A percentile compares a stretch with the other conserved stretches of the same genome.
These are phyloP conservation scores for Zosterops lateralis DNA, from an alignment of 2,113 vertebrate genomes.

Conservation along the genomic window DNA sequence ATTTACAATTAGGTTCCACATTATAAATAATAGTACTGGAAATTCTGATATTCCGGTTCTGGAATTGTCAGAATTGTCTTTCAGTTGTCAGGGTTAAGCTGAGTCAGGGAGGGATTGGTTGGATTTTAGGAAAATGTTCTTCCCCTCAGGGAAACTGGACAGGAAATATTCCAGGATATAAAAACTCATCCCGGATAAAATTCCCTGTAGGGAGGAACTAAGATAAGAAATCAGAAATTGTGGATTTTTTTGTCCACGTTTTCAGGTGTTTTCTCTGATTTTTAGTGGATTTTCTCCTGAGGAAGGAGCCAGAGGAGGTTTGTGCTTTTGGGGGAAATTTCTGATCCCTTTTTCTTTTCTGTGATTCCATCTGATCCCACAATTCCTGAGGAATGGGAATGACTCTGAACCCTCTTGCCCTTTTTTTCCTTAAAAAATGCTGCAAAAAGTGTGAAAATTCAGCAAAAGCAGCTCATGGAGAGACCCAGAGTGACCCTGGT, in stretches of 20 bases:
- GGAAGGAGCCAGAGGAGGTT: background rate
- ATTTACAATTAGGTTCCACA: background rate
- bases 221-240: background rate
- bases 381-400: background rate
- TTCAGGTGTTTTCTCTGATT: background rate
- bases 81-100: accelerated
- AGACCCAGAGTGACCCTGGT: too few relatives aligned
- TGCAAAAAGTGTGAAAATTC: too few relatives aligned
- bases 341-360: too few relatives aligned
- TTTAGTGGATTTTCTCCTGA: background rate
- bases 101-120: background rate
- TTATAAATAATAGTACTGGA: background rate
- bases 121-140: background rate
- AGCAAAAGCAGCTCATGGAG: too few relatives aligned
- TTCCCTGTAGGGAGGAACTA: accelerated
- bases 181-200: background rate
- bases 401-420: background rate
- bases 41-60: background rate
- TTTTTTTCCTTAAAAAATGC: too few relatives aligned
- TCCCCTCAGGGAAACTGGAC: background rate
- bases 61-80: background rate
- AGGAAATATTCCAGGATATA: background rate
- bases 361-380: background rate
- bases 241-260: accelerated
- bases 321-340: background rate